Conservation (phyloP, 1,140 invertebrate species). For the Stegodyphus dumicola region DNA sequence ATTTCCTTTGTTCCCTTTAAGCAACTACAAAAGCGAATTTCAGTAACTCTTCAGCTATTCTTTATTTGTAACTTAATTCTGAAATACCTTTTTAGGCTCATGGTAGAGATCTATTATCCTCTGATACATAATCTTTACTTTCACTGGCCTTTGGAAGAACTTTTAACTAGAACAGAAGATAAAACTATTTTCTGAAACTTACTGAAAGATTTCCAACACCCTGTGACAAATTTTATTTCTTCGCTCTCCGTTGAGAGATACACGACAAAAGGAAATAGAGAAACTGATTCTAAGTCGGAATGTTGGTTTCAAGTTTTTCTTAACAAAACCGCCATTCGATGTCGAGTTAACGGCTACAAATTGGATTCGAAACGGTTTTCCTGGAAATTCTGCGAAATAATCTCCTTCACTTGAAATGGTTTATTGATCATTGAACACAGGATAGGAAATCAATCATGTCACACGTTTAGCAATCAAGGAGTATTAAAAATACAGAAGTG, state of each 20-base stretch:
- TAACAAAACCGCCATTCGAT: background rate
- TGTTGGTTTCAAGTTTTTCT: background rate
- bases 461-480: too few species aligned
- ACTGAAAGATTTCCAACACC: background rate
- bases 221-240: conserved; percentile 5
- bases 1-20: too few species aligned
- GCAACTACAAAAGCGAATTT: too few species aligned
- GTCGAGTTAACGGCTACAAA: background rate
- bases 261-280: conserved; percentile 8
- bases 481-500: too few species aligned
- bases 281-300: conserved; percentile 12
- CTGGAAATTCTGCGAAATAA: conserved; percentile 13
- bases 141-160: too few species aligned
- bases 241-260: background rate
- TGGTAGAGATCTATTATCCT: too few species aligned
- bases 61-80: too few species aligned
- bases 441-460: conserved; percentile 1
- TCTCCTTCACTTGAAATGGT: background rate
- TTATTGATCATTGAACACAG: conserved; percentile 14
- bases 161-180: background rate
- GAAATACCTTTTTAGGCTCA: too few species aligned
- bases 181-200: conserved; percentile 11
- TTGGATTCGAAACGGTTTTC: background rate
- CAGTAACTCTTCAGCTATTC: too few species aligned
- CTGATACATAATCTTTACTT: too few species aligned